phyloP scores from a whole-genome alignment of 2,888 invertebrate genomes.

The Cryptus armator region DNA sequence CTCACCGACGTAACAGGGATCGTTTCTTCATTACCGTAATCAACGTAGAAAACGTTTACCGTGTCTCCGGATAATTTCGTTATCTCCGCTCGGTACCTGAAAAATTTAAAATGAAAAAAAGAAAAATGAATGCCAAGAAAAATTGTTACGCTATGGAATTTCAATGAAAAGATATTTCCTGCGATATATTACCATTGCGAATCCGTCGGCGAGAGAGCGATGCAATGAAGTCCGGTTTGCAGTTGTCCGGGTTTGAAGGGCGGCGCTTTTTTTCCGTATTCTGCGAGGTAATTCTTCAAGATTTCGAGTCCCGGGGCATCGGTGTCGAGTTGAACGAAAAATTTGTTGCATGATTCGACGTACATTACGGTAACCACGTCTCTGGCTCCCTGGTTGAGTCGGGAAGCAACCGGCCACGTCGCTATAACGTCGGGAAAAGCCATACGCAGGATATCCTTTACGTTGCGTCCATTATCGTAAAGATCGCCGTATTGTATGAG shows the following conservation, averaged over 20 bases:
- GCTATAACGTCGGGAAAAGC: slow-evolving; percentile 74
- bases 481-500: slow-evolving; percentile 92
- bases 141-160: neutral
- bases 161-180: neutral
- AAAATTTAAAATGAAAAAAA: too few species aligned
- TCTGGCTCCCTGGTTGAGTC: slow-evolving; percentile 70
- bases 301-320: slow-evolving; percentile 88
- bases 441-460: slow-evolving; percentile 87
- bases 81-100: slow-evolving; percentile 92
- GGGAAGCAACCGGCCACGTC: slow-evolving; percentile 68
- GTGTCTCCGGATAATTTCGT: slow-evolving; percentile 87
- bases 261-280: slow-evolving; percentile 87
- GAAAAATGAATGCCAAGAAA: neutral
- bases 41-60: slow-evolving; percentile 93
- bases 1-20: slow-evolving; percentile 88
- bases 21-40: slow-evolving; percentile 97
- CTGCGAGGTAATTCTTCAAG: slow-evolving; percentile 89
- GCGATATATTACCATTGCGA: slow-evolving; percentile 89
- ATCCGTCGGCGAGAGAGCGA: slow-evolving; percentile 93
- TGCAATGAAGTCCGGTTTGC: slow-evolving; percentile 89
- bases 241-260: slow-evolving; percentile 84
- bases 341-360: slow-evolving; percentile 90
- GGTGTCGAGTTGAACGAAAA: slow-evolving; percentile 90
- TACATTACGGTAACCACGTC: slow-evolving; percentile 87
- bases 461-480: slow-evolving; percentile 87